Percentiles rank a stretch among this genome's conserved stretches.
phyloP scores from a whole-genome alignment of 1,140 invertebrate genomes.

The Patella vulgata region DNA sequence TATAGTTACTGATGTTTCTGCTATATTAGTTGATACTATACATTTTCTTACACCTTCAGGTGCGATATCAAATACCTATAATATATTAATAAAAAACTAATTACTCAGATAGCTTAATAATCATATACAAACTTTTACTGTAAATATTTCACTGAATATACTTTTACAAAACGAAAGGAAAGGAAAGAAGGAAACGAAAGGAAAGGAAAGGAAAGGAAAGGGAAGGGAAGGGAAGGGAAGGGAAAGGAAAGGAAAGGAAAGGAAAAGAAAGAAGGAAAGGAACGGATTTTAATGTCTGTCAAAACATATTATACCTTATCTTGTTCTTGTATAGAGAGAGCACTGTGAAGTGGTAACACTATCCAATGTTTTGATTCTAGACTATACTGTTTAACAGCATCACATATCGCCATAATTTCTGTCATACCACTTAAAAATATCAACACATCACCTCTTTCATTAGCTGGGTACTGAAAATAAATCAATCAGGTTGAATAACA shows the following conservation, averaged over 20 bases:
- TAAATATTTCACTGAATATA: neutral
- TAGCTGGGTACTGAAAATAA: constrained; percentile 68
- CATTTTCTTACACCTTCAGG: constrained; percentile 96
- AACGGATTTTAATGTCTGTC: too few relatives aligned
- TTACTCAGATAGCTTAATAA: neutral
- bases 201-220: too few relatives aligned
- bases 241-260: too few relatives aligned
- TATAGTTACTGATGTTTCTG: constrained; percentile 98
- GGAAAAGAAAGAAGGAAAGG: too few relatives aligned
- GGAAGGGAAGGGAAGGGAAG: too few relatives aligned
- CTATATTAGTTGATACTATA: constrained; percentile 99
- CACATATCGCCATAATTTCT: constrained; percentile 93
- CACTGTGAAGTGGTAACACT: constrained; percentile 93
- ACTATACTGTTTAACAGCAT: constrained; percentile 86
- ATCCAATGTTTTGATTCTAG: constrained; percentile 90
- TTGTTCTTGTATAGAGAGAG: constrained; percentile 91
- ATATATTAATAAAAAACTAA: too few relatives aligned
- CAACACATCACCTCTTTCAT: constrained; percentile 93
- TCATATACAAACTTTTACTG: neutral
- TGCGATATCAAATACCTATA: constrained; percentile 93
- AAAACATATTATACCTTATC: too few relatives aligned
- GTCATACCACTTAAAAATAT: constrained; percentile 96
- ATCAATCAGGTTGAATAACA: too few relatives aligned
- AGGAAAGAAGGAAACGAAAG: neutral
- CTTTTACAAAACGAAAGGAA: neutral